These are phyloP conservation scores for Caradrina clavipalpis DNA, from an alignment of 2,888 invertebrate genomes.

Conservation along the genomic window DNA sequence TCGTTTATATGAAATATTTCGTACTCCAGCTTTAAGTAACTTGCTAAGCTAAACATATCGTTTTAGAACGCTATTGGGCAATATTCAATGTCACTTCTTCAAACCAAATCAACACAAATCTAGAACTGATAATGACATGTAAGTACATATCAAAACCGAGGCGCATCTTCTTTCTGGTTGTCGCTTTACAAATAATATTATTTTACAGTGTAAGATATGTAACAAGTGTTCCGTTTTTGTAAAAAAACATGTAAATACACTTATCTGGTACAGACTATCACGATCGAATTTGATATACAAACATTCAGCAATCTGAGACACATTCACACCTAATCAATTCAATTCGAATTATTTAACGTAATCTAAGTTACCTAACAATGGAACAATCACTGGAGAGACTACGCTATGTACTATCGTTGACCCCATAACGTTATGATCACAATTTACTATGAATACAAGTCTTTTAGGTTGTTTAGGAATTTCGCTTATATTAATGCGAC, in stretches of 20 bases:
- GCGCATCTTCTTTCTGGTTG: conserved; percentile 29
- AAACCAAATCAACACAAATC: conserved; percentile 23
- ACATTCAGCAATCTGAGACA: conserved; percentile 60
- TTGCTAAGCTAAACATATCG: conserved; percentile 42
- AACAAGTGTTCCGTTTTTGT: conserved; percentile 83
- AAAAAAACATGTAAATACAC: conserved; percentile 81
- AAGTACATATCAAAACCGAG: conserved; percentile 33
- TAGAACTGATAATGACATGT: conserved; percentile 14
- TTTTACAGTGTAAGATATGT: conserved; percentile 88
- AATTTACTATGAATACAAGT: conserved; percentile 71
- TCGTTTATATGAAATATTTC: conserved; percentile 51
- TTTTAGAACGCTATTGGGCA: conserved; percentile 37
- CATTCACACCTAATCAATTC: conserved; percentile 74
- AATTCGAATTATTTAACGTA: conserved; percentile 69
- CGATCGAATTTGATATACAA: conserved; percentile 66
- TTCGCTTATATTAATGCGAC: conserved; percentile 81
- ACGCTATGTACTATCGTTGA: conserved; percentile 69
- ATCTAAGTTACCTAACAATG: conserved; percentile 67
- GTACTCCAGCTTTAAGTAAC: conserved; percentile 44
- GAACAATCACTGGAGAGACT: conserved; percentile 75
- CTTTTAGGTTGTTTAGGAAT: conserved; percentile 62
- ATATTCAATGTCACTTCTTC: conserved; percentile 35
- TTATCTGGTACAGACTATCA: conserved; percentile 78
- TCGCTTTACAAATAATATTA: conserved; percentile 69
- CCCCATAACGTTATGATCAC: conserved; percentile 76